Percentiles rank a stretch among this genome's conserved stretches.
These are phyloP conservation scores for Ciconia boyciana DNA, from an alignment of 2,113 vertebrate species.

Conservation along the genomic window DNA sequence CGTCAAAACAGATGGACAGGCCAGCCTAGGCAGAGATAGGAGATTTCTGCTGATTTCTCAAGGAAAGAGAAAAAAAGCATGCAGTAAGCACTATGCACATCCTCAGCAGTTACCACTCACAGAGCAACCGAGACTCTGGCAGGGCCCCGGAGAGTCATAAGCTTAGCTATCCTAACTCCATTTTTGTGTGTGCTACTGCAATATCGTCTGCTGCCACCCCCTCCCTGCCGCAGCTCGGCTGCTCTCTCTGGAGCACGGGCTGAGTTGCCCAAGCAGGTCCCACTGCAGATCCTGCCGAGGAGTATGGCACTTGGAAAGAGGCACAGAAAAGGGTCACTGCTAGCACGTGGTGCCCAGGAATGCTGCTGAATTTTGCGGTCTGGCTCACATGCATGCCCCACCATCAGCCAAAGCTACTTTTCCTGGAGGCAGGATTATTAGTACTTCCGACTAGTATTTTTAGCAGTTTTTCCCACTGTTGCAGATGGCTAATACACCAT, in stretches of 20 bases:
- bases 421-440: neutral
- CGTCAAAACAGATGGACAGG: slow-evolving; percentile 13
- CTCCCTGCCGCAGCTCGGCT: neutral
- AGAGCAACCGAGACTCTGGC: neutral
- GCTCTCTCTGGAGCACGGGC: neutral
- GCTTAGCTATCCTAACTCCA: neutral
- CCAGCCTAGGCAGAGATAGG: neutral
- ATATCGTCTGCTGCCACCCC: neutral
- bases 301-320: neutral
- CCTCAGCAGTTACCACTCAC: neutral
- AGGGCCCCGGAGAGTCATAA: neutral
- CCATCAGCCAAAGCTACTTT: neutral
- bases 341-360: neutral
- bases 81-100: neutral
- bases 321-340: neutral
- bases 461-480: neutral
- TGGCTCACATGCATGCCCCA: neutral
- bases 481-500: neutral
- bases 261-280: neutral
- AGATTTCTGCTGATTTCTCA: neutral
- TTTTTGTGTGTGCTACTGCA: neutral
- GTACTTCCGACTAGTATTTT: neutral
- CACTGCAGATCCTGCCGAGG: neutral
- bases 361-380: neutral
- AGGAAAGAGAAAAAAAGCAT: neutral